Evolutionary conservation across 2,888 invertebrate genomes (phyloP).

Genomic region (Limnephilus auricula): DNA sequence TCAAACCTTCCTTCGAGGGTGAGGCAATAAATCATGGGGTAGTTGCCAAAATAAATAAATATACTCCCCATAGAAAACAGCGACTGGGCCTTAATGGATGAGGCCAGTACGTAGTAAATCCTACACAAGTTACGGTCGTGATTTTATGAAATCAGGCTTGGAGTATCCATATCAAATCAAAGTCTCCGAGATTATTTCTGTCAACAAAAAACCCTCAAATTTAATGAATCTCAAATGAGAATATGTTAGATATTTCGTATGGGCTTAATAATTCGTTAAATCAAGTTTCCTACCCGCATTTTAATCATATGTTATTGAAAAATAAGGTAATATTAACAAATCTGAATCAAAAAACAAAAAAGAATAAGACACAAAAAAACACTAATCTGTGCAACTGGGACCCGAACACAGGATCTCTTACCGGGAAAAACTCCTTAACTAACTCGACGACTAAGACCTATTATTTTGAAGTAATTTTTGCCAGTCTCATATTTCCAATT

Average conservation of each 20-base stretch:
- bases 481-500: too few species aligned
- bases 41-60: background rate
- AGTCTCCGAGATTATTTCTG: background rate
- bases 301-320: too few species aligned
- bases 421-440: too few species aligned
- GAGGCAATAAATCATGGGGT: conserved; percentile 6
- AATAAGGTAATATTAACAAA: too few species aligned
- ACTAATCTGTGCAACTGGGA: too few species aligned
- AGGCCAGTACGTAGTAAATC: background rate
- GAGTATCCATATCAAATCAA: background rate
- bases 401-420: too few species aligned
- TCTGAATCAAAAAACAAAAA: too few species aligned
- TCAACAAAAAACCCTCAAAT: background rate
- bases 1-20: background rate
- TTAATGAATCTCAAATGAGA: background rate
- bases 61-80: background rate
- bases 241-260: background rate
- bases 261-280: background rate
- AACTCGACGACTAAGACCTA: too few species aligned
- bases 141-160: background rate
- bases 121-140: background rate
- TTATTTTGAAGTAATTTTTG: too few species aligned
- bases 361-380: too few species aligned
- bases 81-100: background rate
- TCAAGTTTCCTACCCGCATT: too few species aligned